Conservation (phyloP, 23 tunicate species). For the Halocynthia roretzi region DNA sequence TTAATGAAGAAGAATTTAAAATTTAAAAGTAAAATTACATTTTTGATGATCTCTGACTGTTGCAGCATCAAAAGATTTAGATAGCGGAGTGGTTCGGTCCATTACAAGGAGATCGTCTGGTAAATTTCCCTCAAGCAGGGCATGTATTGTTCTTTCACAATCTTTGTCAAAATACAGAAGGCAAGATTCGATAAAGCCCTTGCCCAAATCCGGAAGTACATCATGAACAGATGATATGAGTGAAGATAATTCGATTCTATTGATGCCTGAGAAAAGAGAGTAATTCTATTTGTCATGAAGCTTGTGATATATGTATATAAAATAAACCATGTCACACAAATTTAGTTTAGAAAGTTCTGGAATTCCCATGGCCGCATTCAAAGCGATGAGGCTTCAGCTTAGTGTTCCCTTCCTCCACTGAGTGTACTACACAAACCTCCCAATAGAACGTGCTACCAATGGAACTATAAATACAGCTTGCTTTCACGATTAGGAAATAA, state of each 20-base stretch:
- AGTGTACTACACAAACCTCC: background rate
- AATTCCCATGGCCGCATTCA: background rate
- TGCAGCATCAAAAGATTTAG: too few species aligned
- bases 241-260: conserved; percentile 15
- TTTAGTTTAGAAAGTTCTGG: too few species aligned
- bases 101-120: conserved; percentile 43
- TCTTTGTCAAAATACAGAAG: conserved; percentile 40
- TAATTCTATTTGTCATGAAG: too few species aligned
- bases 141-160: conserved; percentile 72
- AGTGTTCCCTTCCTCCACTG: background rate
- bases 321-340: too few species aligned
- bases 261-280: too few species aligned
- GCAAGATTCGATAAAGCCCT: conserved; percentile 42
- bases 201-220: conserved; percentile 60
- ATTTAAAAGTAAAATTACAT: too few species aligned
- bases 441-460: too few species aligned
- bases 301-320: too few species aligned
- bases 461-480: too few species aligned
- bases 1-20: too few species aligned
- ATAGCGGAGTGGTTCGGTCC: background rate
- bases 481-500: too few species aligned
- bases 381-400: background rate
- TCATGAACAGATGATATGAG: conserved; percentile 52
- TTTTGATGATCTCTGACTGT: too few species aligned
- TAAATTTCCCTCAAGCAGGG: conserved; percentile 71